These are phyloP conservation scores for Rugalucina vietnamica DNA, from an alignment of 2,888 invertebrate genomes.

Conservation along the genomic window DNA sequence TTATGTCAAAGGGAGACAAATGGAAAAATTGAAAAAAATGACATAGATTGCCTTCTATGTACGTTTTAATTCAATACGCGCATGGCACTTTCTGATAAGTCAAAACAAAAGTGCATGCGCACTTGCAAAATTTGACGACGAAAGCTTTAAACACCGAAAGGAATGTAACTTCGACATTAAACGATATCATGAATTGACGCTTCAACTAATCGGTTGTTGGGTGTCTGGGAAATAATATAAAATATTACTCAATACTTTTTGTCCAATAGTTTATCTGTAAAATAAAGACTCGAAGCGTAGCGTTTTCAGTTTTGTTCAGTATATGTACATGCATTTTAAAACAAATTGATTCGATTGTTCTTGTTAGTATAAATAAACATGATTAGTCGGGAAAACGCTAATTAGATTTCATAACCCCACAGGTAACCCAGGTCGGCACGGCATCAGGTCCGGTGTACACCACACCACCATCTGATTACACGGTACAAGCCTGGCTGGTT, in stretches of 20 bases:
- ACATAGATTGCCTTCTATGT: too few species aligned
- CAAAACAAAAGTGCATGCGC: too few species aligned
- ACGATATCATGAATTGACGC: too few species aligned
- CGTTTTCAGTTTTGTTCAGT: background rate
- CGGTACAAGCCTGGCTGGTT: conserved; percentile 1
- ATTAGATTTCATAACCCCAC: background rate
- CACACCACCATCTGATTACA: conserved; percentile 35
- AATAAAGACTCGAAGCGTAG: background rate
- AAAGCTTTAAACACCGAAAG: too few species aligned
- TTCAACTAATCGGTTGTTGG: too few species aligned
- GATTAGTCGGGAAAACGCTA: background rate
- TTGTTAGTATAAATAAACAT: background rate
- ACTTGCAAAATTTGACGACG: too few species aligned
- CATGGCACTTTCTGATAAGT: too few species aligned
- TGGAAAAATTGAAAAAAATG: too few species aligned
- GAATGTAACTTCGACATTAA: too few species aligned
- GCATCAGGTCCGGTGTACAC: conserved; percentile 6
- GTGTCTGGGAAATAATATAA: too few species aligned
- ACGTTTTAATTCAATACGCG: too few species aligned
- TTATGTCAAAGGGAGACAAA: too few species aligned
- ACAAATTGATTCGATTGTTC: background rate
- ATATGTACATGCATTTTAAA: background rate
- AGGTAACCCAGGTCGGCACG: conserved; percentile 3
- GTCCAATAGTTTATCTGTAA: background rate
- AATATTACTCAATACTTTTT: background rate